A percentile compares a stretch with the other conserved stretches of the same genome.
phyloP scores from a whole-genome alignment of 2,113 vertebrate genomes.

The Boulengeromyrus knoepffleri region DNA sequence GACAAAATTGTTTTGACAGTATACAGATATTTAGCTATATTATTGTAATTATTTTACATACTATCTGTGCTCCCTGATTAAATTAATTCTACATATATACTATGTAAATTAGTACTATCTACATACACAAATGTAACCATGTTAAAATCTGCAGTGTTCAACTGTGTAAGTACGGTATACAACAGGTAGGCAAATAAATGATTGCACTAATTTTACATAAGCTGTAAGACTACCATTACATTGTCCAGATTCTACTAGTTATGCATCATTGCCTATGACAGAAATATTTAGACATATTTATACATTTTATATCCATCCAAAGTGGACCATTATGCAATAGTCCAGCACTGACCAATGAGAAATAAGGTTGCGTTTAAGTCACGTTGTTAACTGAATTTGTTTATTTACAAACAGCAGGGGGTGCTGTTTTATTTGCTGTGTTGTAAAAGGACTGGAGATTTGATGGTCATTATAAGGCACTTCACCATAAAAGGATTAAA shows the following conservation, averaged over 20 bases:
- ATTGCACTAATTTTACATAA: neutral
- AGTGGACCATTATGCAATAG: neutral
- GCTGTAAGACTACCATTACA: neutral
- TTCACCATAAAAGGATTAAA: neutral
- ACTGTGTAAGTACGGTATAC: neutral
- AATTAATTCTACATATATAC: neutral
- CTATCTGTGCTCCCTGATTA: neutral
- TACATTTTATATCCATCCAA: neutral
- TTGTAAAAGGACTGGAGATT: slow-evolving; percentile 12
- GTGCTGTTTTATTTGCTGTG: slow-evolving; percentile 26
- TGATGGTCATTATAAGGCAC: neutral
- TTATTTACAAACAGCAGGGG: slow-evolving; percentile 27
- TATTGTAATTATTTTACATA: neutral
- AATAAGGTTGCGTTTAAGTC: neutral
- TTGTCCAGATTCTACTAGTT: neutral
- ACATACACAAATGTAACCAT: neutral
- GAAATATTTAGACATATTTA: neutral
- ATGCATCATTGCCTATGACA: neutral
- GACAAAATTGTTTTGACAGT: neutral
- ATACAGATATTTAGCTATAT: neutral
- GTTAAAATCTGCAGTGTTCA: neutral
- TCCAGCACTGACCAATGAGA: neutral
- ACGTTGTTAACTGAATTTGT: slow-evolving; percentile 4
- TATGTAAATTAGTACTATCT: neutral
- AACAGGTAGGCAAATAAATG: neutral